Conservation (phyloP, 2,888 invertebrate genomes). For the Tetanocera ferruginea region DNA sequence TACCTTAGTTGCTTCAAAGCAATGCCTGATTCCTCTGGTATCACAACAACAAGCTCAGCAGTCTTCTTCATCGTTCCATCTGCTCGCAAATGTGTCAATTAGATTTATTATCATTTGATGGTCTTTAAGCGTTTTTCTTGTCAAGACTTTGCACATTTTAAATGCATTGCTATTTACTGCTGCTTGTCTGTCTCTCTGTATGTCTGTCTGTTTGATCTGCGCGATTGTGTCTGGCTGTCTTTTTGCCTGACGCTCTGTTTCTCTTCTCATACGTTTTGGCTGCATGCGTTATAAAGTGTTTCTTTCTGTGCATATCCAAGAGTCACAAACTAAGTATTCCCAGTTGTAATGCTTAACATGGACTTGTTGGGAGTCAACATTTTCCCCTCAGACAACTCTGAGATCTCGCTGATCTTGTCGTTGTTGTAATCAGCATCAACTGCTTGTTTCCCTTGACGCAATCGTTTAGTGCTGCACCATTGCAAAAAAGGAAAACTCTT, state of each 20-base stretch:
- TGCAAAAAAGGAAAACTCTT: slow-evolving; percentile 27
- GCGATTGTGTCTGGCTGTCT: slow-evolving; percentile 43
- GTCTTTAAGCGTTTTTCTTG: slow-evolving; percentile 32
- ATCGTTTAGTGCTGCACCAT: slow-evolving; percentile 53
- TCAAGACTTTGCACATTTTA: slow-evolving; percentile 17
- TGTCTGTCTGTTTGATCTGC: slow-evolving; percentile 30
- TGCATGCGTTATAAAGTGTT: slow-evolving; percentile 53
- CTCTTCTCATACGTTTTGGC: slow-evolving; percentile 42
- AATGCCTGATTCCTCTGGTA: background rate
- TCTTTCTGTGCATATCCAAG: slow-evolving; percentile 33
- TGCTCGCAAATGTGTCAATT: slow-evolving; percentile 68
- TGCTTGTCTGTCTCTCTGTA: slow-evolving; percentile 43
- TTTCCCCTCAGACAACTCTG: background rate
- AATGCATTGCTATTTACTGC: background rate
- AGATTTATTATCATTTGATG: slow-evolving; percentile 68
- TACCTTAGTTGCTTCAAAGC: background rate
- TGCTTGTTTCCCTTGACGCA: slow-evolving; percentile 51
- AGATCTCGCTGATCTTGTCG: background rate
- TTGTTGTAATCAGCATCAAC: background rate
- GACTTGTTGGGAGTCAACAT: background rate
- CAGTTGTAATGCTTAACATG: slow-evolving; percentile 46
- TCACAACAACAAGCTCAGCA: background rate
- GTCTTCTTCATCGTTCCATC: background rate
- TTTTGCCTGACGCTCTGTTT: slow-evolving; percentile 40
- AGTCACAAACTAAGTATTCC: slow-evolving; percentile 44